Evolutionary conservation across 2,888 invertebrate species (phyloP).

Genomic region (Rhynchonema sp.): DNA sequence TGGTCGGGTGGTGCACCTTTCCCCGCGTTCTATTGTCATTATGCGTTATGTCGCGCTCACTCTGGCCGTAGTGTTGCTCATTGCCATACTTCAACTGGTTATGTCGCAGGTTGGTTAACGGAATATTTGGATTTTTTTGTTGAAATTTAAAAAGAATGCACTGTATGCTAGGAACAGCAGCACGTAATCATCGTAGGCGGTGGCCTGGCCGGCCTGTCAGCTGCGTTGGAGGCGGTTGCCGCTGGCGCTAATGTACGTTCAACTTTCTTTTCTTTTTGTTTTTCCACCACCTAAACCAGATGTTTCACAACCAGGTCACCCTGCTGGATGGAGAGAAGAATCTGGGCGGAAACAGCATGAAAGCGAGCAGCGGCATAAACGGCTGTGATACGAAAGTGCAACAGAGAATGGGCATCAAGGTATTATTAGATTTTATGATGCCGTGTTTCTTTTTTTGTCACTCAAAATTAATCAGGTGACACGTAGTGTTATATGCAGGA

Average conservation of each 20-base stretch:
- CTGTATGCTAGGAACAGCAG: too few species aligned
- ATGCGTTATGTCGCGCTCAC: too few species aligned
- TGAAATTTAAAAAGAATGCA: too few species aligned
- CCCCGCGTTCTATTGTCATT: too few species aligned
- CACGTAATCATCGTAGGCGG: constrained; percentile 1
- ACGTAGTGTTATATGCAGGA: neutral
- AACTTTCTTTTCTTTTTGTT: neutral
- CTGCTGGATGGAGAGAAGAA: constrained; percentile 18
- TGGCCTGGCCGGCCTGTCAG: constrained; percentile 2
- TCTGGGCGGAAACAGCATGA: constrained; percentile 25
- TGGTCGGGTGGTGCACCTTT: too few species aligned
- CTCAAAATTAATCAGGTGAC: neutral
- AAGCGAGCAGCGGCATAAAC: constrained; percentile 24
- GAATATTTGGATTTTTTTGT: too few species aligned
- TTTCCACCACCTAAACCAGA: neutral
- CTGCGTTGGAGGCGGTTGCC: neutral
- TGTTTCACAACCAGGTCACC: neutral
- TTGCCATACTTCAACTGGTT: too few species aligned
- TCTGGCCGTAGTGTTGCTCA: too few species aligned
- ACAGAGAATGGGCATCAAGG: constrained; percentile 12
- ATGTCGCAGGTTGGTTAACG: too few species aligned
- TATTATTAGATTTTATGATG: neutral
- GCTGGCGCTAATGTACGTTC: neutral
- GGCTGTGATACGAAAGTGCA: constrained; percentile 21
- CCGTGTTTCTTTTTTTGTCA: neutral